Evolutionary conservation across 2,888 invertebrate genomes (phyloP).

Genomic region (Apomyelois bistriatella): DNA sequence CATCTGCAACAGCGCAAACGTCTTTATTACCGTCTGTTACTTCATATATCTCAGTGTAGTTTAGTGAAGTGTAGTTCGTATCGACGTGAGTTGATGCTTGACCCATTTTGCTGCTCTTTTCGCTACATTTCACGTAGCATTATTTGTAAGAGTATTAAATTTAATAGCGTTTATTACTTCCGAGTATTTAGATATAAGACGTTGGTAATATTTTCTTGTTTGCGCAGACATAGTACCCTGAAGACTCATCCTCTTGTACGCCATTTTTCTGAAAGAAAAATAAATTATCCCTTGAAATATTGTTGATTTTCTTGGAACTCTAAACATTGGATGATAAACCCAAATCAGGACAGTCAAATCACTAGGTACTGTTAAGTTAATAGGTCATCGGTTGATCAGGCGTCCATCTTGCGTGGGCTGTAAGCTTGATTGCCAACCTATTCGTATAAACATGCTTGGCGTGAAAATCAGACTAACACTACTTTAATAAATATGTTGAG

Average conservation of each 20-base stretch:
- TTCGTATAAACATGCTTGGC: too few species aligned
- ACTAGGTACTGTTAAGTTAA: too few species aligned
- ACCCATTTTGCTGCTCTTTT: conserved; percentile 54
- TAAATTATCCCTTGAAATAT: conserved; percentile 32
- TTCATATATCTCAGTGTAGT: conserved; percentile 52
- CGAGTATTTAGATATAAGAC: conserved; percentile 32
- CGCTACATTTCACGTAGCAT: conserved; percentile 59
- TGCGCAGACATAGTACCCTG: conserved; percentile 36
- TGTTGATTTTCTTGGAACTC: conserved; percentile 27
- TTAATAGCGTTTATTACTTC: conserved; percentile 31
- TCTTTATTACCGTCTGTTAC: conserved; percentile 60
- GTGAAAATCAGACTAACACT: too few species aligned
- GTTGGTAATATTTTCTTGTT: conserved; percentile 38
- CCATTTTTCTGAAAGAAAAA: conserved; percentile 61
- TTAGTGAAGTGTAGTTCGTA: conserved; percentile 51
- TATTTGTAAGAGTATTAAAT: conserved; percentile 31
- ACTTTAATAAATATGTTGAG: too few species aligned
- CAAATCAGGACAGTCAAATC: too few species aligned
- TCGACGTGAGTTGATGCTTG: conserved; percentile 56
- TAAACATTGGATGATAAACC: not conserved
- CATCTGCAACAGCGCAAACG: conserved; percentile 62
- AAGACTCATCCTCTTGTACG: conserved; percentile 42
- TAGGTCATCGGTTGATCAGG: too few species aligned
- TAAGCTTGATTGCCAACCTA: too few species aligned
- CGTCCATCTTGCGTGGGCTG: too few species aligned